Evolutionary conservation across 1,140 invertebrate species (phyloP).

Genomic region (Atopsyche davidsoni): DNA sequence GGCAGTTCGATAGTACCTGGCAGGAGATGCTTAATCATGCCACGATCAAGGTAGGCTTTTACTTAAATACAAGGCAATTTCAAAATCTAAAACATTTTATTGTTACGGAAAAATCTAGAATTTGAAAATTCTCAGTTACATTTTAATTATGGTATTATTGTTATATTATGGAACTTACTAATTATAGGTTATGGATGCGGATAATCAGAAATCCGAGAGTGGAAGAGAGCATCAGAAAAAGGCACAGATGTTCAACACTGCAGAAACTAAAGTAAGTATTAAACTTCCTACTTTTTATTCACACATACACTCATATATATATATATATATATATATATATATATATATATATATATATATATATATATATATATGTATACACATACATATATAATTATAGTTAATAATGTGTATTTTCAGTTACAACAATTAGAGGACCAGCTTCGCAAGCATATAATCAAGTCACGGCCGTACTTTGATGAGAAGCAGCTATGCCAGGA

Average conservation of each 20-base stretch:
- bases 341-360: too few species aligned
- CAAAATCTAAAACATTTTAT: too few species aligned
- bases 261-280: constrained; percentile 68
- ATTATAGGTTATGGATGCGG: constrained; percentile 86
- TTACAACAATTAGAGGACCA: constrained; percentile 71
- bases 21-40: constrained; percentile 94
- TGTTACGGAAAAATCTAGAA: too few species aligned
- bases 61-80: too few species aligned
- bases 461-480: constrained; percentile 87
- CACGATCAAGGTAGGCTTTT: constrained; percentile 80
- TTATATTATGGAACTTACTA: constrained; percentile 43
- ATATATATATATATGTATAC: too few species aligned
- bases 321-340: neutral
- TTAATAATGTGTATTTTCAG: constrained; percentile 35
- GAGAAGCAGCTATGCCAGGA: constrained; percentile 89
- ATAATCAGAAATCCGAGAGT: constrained; percentile 79
- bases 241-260: constrained; percentile 67
- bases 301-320: too few species aligned
- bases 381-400: too few species aligned
- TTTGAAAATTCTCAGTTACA: too few species aligned
- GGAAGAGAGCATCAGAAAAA: constrained; percentile 78
- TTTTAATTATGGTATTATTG: too few species aligned
- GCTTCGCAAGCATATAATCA: constrained; percentile 70
- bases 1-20: constrained; percentile 84
- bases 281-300: too few species aligned